Percentiles rank a stretch among this genome's conserved stretches.
Evolutionary conservation across 2,113 vertebrate species (phyloP).

Genomic region (Galbula dea): DNA sequence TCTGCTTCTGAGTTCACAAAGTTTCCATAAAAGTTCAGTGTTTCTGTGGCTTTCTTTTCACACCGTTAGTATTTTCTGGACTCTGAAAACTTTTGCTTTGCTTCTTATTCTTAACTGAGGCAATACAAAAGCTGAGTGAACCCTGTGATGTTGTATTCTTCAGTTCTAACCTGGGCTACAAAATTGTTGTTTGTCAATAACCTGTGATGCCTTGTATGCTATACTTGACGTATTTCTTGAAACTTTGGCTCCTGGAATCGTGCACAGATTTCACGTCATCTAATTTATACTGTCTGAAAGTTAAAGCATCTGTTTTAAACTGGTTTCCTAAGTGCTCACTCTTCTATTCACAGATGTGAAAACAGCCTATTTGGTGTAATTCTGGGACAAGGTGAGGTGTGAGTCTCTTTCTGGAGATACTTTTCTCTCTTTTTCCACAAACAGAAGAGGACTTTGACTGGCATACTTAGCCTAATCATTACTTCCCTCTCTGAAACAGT

Average conservation of each 20-base stretch:
- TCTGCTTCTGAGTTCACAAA: neutral
- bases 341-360: neutral
- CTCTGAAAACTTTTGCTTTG: neutral
- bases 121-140: neutral
- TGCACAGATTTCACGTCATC: neutral
- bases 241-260: neutral
- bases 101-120: neutral
- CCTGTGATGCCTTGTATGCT: neutral
- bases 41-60: neutral
- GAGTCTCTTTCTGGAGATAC: neutral
- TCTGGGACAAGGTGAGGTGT: neutral
- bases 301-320: neutral
- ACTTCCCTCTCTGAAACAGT: neutral
- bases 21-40: neutral
- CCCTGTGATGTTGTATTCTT: neutral
- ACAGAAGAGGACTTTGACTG: neutral
- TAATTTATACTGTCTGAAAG: neutral
- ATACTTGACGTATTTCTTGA: neutral
- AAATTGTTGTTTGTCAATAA: neutral
- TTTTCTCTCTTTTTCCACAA: neutral
- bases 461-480: neutral
- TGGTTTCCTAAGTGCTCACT: neutral
- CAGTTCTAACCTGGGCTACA: neutral
- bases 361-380: neutral
- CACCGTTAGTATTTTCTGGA: neutral